These are phyloP conservation scores for Stichopus chloronotus DNA, from an alignment of 35 echinoderm and acorn worm species.

Conservation along the genomic window DNA sequence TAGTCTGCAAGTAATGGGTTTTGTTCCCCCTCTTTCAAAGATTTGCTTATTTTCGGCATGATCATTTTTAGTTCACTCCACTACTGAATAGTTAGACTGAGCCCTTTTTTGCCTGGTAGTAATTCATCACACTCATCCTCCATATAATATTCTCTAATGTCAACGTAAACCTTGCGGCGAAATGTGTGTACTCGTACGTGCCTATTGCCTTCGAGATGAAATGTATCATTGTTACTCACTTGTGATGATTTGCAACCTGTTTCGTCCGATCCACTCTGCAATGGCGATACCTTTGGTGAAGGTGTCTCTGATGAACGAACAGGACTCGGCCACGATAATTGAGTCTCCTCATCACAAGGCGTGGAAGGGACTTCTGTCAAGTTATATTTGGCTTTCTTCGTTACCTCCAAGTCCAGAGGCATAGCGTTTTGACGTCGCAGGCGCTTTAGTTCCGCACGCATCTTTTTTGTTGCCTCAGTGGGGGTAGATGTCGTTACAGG, in stretches of 20 bases:
- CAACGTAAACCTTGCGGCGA: neutral
- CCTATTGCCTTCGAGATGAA: neutral
- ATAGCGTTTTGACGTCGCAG: too few relatives aligned
- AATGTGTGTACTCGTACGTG: neutral
- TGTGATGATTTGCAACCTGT: too few relatives aligned
- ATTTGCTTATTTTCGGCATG: constrained; percentile 12
- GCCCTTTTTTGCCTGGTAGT: neutral
- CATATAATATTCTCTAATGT: constrained; percentile 45
- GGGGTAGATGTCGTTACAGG: neutral
- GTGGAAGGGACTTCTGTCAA: neutral
- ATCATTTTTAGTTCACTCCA: constrained; percentile 11
- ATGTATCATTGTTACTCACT: neutral
- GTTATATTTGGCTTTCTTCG: neutral
- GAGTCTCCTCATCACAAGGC: neutral
- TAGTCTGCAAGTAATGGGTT: too few relatives aligned
- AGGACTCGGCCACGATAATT: neutral
- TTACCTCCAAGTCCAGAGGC: neutral
- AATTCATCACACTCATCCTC: neutral
- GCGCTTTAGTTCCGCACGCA: neutral
- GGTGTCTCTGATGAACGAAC: neutral
- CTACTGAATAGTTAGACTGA: neutral
- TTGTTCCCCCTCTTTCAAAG: too few relatives aligned
- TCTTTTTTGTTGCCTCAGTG: neutral
- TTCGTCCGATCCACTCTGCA: neutral
- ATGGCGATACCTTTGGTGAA: neutral